Conservation (phyloP, 2,888 invertebrate species). For the Drosophila pegasa region DNA sequence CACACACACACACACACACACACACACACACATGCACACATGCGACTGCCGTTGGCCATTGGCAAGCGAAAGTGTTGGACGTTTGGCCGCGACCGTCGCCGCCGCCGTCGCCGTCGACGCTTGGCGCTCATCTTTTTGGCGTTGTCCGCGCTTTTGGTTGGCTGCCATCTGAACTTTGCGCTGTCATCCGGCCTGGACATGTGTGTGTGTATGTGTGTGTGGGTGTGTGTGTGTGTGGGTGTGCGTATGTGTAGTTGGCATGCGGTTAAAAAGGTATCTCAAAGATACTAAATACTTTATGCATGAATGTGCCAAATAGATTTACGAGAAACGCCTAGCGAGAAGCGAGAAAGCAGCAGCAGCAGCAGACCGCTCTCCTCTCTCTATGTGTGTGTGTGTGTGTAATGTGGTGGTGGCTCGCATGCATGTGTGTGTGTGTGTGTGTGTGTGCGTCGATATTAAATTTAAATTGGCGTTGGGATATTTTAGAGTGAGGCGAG, state of each 20-base stretch:
- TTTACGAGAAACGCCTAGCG: conserved; percentile 72
- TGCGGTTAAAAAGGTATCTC: conserved; percentile 81
- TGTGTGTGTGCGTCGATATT: conserved; percentile 73
- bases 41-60: conserved; percentile 42
- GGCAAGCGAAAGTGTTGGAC: conserved; percentile 76
- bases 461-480: conserved; percentile 81
- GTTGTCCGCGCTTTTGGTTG: conserved; percentile 76
- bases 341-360: conserved; percentile 41
- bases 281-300: conserved; percentile 82
- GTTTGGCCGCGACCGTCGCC: conserved; percentile 30
- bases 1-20: conserved; percentile 21
- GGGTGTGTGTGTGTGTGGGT: conserved; percentile 17
- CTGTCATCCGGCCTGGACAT: conserved; percentile 41
- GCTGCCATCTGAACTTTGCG: conserved; percentile 73
- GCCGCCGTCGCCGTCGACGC: conserved; percentile 32
- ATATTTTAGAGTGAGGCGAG: conserved; percentile 64
- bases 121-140: conserved; percentile 53
- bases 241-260: conserved; percentile 69
- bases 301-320: conserved; percentile 82
- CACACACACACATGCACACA: conserved; percentile 8
- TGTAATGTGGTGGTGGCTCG: conserved; percentile 63
- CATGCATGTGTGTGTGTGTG: conserved; percentile 26
- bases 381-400: conserved; percentile 24
- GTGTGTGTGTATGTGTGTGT: conserved; percentile 21
- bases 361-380: conserved; percentile 21